These are phyloP conservation scores for Ophion costatus DNA, from an alignment of 2,888 invertebrate genomes.

Conservation along the genomic window DNA sequence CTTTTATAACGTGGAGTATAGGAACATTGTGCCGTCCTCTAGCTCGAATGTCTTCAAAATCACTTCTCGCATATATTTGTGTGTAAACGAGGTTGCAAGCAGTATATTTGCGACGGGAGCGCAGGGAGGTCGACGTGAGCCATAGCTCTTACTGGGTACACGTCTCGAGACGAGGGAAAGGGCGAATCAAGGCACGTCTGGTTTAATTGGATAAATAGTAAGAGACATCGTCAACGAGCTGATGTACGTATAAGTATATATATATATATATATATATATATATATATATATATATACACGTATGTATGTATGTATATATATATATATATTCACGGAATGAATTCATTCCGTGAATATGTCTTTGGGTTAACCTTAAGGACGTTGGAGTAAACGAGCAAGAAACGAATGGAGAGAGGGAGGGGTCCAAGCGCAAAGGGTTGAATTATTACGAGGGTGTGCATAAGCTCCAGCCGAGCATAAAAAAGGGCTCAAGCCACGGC, in stretches of 20 bases:
- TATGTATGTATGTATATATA: constrained; percentile 2
- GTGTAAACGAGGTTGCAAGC: not conserved
- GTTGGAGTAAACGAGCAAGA: constrained; percentile 40
- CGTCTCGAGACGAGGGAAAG: constrained; percentile 34
- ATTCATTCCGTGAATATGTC: constrained; percentile 21
- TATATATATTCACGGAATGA: too few species aligned
- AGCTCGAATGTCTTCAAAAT: not conserved
- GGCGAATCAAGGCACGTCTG: constrained; percentile 45
- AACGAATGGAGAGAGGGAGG: not conserved
- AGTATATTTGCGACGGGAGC: not conserved
- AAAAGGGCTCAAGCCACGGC: not conserved
- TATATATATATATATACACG: not conserved
- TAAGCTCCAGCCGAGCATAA: not conserved
- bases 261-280: not conserved
- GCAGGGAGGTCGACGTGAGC: constrained; percentile 31
- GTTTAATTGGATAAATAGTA: constrained; percentile 63
- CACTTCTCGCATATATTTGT: not conserved
- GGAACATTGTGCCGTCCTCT: not conserved
- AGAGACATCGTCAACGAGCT: constrained; percentile 57
- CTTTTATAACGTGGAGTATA: not conserved
- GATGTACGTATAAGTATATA: constrained; percentile 24
- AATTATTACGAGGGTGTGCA: constrained; percentile 15
- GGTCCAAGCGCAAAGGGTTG: constrained; percentile 21
- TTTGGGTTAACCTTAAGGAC: constrained; percentile 39
- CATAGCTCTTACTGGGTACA: constrained; percentile 35